phyloP scores from a whole-genome alignment of 2,888 invertebrate genomes.

The Agrotis clavis region DNA sequence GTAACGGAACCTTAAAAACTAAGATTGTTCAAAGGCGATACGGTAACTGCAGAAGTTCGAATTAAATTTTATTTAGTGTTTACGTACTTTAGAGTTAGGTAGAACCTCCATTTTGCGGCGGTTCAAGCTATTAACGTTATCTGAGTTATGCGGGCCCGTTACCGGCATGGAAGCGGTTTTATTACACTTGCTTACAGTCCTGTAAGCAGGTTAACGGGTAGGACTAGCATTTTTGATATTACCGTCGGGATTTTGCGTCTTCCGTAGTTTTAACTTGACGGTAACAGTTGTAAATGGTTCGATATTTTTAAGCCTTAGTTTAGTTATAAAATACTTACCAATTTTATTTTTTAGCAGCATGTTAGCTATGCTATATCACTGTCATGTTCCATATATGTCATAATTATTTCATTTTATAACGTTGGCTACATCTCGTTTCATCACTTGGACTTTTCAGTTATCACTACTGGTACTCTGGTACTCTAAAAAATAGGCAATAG shows the following conservation, averaged over 20 bases:
- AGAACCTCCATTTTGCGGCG: constrained; percentile 37
- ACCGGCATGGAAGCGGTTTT: constrained; percentile 59
- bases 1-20: too few species aligned
- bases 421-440: too few species aligned
- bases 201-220: constrained; percentile 10
- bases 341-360: too few species aligned
- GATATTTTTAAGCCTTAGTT: background rate
- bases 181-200: constrained; percentile 46
- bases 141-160: constrained; percentile 54
- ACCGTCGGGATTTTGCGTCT: constrained; percentile 17
- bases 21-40: background rate
- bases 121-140: constrained; percentile 60
- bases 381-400: too few species aligned
- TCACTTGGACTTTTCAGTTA: too few species aligned
- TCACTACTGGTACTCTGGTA: too few species aligned
- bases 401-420: too few species aligned
- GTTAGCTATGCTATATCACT: too few species aligned
- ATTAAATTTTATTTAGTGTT: constrained; percentile 44
- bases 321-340: background rate
- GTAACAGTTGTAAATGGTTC: background rate
- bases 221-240: constrained; percentile 21
- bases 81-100: constrained; percentile 4
- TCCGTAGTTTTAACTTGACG: background rate
- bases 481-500: too few species aligned
- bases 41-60: background rate